These are phyloP conservation scores for Cheilosia grossa DNA, from an alignment of 2,888 invertebrate species.

Conservation along the genomic window DNA sequence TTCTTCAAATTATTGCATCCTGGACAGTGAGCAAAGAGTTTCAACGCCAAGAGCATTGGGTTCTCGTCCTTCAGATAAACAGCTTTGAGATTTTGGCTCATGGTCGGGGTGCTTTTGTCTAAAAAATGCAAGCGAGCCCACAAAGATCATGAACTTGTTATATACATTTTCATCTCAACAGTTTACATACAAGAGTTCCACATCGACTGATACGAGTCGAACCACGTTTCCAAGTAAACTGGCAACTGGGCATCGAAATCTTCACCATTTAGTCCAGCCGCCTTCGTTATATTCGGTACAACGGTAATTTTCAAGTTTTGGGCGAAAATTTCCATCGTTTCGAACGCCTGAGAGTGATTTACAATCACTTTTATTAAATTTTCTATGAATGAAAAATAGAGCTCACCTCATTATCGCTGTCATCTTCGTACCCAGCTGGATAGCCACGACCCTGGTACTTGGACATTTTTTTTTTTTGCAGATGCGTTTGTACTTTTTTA, in stretches of 20 bases:
- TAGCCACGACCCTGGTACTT: slow-evolving; percentile 68
- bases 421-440: slow-evolving; percentile 81
- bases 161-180: no score
- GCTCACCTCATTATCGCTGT: slow-evolving; percentile 76
- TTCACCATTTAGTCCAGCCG: slow-evolving; percentile 81
- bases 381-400: slow-evolving; percentile 10
- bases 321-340: slow-evolving; percentile 73
- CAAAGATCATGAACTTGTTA: slow-evolving; percentile 6
- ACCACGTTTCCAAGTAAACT: slow-evolving; percentile 78
- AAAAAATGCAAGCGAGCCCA: slow-evolving; percentile 1
- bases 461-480: slow-evolving; percentile 16
- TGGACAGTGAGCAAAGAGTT: slow-evolving; percentile 82
- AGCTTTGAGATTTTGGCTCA: slow-evolving; percentile 78
- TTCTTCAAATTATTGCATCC: slow-evolving; percentile 82
- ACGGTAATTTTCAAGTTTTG: slow-evolving; percentile 81
- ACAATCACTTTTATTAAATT: background rate
- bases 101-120: slow-evolving; percentile 79
- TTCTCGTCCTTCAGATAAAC: slow-evolving; percentile 77
- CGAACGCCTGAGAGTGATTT: slow-evolving; percentile 2
- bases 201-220: slow-evolving; percentile 78
- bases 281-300: slow-evolving; percentile 81
- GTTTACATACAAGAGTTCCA: slow-evolving; percentile 79
- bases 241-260: slow-evolving; percentile 81
- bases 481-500: slow-evolving; percentile 14
- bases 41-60: slow-evolving; percentile 81